Base-by-base conservation (phyloP, 2,888 invertebrate genomes). In the Chalcis sispes region DNA sequence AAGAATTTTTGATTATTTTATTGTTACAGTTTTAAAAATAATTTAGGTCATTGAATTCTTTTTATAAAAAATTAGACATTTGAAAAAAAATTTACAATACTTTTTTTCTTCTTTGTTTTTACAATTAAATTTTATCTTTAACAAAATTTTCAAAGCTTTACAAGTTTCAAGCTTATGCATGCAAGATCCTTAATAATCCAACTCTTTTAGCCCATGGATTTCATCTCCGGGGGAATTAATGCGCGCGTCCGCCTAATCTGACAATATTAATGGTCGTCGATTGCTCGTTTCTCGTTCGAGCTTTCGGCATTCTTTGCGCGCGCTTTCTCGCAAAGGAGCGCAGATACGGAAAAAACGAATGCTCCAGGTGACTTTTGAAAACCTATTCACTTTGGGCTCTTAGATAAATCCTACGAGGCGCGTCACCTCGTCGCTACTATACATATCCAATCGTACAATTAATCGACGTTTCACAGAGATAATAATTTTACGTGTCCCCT, bases 181-280 rank as follows among this genome's bases (percentile, higher is more conserved):
- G 25, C 10, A 46, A 27, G 50, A 23, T 7, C 58, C 7, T 32
- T 32, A 2, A 7, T 23, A 4, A 58, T 10, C 20, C 59, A 48
- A 59, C 69, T 50, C 40, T 64, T 62, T 54, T 27, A 40, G 25
- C 29, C 48, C 85, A 85, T 85, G 84, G 86, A 86, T 87, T 86
- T 85, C 83, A 82, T 83, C 83, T 82, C 81, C 82, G 81, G 80
- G 81, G 62, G 83, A 85, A 87, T 87, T 87, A 87, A 87, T 86
- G 85, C 85, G 80, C 83, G 77, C 80, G 80, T 83, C 81, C 81
- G 82, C 85, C 86, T 88, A 88, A 88, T 88, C 88, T 87, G 87
- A 88, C 87, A 86, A 86, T 87, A 88, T 88, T 87, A 88, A 88
- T 87, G 88, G 86, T 83, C 84, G 79, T 77, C 81, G 85, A 87